These are phyloP conservation scores for Leptinotarsa texana DNA, from an alignment of 1,140 invertebrate genomes.

Conservation along the genomic window DNA sequence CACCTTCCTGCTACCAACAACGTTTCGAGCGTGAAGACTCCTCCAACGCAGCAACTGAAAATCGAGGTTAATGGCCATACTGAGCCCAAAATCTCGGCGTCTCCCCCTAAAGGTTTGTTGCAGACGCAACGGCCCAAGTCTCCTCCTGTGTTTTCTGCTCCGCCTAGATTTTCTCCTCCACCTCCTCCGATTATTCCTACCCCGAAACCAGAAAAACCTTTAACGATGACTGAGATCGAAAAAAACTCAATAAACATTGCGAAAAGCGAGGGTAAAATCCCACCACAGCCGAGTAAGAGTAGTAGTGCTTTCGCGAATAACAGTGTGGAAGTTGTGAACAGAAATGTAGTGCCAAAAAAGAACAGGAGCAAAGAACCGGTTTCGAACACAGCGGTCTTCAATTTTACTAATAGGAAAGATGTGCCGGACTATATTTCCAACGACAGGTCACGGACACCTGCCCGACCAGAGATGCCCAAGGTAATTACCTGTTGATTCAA, in stretches of 20 bases:
- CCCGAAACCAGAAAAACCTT: slow-evolving; percentile 31
- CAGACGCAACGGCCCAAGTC: slow-evolving; percentile 13
- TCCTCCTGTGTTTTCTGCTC: slow-evolving; percentile 15
- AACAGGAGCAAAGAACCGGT: slow-evolving; percentile 49
- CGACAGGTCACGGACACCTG: slow-evolving; percentile 75
- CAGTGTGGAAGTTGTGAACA: slow-evolving; percentile 52
- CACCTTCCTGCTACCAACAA: slow-evolving; percentile 40
- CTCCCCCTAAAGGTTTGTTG: not conserved
- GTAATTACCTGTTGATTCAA: slow-evolving; percentile 56
- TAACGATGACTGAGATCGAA: slow-evolving; percentile 65
- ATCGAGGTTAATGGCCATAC: slow-evolving; percentile 40
- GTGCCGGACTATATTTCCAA: slow-evolving; percentile 90
- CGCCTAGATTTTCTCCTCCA: slow-evolving; percentile 20
- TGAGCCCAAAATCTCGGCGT: slow-evolving; percentile 2
- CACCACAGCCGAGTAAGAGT: slow-evolving; percentile 60
- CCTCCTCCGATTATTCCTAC: slow-evolving; percentile 7
- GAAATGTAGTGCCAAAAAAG: slow-evolving; percentile 41
- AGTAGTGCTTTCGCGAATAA: slow-evolving; percentile 59
- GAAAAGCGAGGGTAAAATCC: slow-evolving; percentile 57
- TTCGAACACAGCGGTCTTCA: slow-evolving; percentile 79
- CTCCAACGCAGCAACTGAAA: slow-evolving; percentile 40
- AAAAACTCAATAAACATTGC: slow-evolving; percentile 73
- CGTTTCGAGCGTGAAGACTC: slow-evolving; percentile 31
- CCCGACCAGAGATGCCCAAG: slow-evolving; percentile 70
- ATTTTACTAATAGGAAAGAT: slow-evolving; percentile 80